A percentile compares a stretch with the other conserved stretches of the same genome.
phyloP scores from a whole-genome alignment of 2,888 invertebrate genomes.

The Carterocephalus palaemon region DNA sequence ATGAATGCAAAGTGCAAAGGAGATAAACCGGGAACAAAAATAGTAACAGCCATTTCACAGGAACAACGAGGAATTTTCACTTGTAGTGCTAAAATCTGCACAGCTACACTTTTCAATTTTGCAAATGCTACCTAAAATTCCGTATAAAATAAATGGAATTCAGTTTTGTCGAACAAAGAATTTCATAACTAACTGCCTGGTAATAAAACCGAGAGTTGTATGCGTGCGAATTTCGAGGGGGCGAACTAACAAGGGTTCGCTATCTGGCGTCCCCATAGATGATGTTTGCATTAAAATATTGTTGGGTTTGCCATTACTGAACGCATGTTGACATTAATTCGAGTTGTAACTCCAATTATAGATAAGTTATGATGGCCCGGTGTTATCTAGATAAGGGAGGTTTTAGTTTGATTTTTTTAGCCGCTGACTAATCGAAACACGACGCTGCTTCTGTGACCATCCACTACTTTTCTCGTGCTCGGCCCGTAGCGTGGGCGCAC shows the following conservation, averaged over 20 bases:
- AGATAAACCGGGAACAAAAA: neutral
- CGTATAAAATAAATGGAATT: constrained; percentile 39
- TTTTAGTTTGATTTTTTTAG: too few relatives aligned
- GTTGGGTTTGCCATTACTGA: constrained; percentile 56
- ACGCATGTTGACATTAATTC: constrained; percentile 58
- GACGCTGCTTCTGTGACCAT: too few relatives aligned
- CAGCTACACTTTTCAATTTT: constrained; percentile 47
- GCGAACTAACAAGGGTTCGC: constrained; percentile 28
- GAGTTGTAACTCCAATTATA: constrained; percentile 39
- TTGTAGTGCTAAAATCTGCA: constrained; percentile 14
- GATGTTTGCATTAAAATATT: constrained; percentile 57
- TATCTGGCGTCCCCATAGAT: constrained; percentile 41
- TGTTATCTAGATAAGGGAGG: neutral
- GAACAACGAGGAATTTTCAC: neutral
- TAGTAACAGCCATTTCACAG: constrained; percentile 1
- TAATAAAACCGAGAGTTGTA: constrained; percentile 9
- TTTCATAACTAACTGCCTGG: constrained; percentile 16
- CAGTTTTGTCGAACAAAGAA: constrained; percentile 1
- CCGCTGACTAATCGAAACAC: too few relatives aligned
- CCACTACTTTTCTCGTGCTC: too few relatives aligned
- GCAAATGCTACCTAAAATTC: constrained; percentile 53
- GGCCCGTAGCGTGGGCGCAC: too few relatives aligned
- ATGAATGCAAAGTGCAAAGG: neutral
- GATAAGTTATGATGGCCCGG: constrained; percentile 29
- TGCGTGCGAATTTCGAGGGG: constrained; percentile 21